Conservation (phyloP, 2,888 invertebrate genomes). For the Brachypalpus laphriformis region DNA sequence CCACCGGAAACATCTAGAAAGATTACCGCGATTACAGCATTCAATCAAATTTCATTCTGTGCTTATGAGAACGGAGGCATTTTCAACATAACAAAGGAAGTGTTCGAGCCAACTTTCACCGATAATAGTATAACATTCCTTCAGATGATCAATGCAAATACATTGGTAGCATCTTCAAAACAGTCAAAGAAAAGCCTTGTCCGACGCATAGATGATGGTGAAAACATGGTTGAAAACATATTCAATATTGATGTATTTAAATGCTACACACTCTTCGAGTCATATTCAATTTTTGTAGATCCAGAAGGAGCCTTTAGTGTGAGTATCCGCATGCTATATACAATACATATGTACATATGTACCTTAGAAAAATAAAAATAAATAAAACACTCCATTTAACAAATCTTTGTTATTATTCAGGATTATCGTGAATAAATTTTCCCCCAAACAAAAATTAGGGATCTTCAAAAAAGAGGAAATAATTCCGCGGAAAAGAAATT, state of each 20-base stretch:
- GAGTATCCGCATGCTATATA: background rate
- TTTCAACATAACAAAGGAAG: constrained; percentile 76
- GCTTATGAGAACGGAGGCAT: constrained; percentile 79
- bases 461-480: no score
- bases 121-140: constrained; percentile 77
- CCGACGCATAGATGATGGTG: constrained; percentile 14
- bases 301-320: constrained; percentile 46
- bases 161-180: constrained; percentile 77
- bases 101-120: constrained; percentile 57
- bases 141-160: constrained; percentile 76
- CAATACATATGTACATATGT: background rate
- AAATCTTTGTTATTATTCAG: no score
- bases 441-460: no score
- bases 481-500: no score
- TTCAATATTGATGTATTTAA: constrained; percentile 70
- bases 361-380: background rate
- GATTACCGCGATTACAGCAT: constrained; percentile 78
- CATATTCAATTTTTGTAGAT: constrained; percentile 77
- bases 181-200: constrained; percentile 65
- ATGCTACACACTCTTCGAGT: constrained; percentile 73
- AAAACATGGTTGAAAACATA: constrained; percentile 17
- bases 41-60: constrained; percentile 76
- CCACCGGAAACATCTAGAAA: constrained; percentile 71
- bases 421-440: no score
- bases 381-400: no score